Conservation (phyloP, 2,888 invertebrate species). For the Coelinius sp. region DNA sequence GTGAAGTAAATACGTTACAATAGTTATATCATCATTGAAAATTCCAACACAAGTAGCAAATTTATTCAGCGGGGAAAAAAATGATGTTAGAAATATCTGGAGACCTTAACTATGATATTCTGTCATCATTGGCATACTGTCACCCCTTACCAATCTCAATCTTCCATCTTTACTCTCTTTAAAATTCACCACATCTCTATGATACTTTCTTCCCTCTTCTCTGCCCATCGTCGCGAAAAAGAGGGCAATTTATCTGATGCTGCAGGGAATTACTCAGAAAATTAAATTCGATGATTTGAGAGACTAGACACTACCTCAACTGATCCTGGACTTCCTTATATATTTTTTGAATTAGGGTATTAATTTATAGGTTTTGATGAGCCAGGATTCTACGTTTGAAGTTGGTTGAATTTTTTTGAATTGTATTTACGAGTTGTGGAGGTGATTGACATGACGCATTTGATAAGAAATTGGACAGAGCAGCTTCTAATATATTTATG, state of each 20-base stretch:
- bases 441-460: slow-evolving; percentile 18
- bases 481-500: neutral
- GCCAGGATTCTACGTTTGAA: neutral
- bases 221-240: neutral
- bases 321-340: neutral
- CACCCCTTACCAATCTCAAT: slow-evolving; percentile 50
- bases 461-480: slow-evolving; percentile 15
- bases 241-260: slow-evolving; percentile 23
- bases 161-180: slow-evolving; percentile 18
- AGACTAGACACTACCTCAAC: neutral
- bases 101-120: slow-evolving; percentile 47
- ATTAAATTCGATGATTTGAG: slow-evolving; percentile 44
- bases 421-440: neutral
- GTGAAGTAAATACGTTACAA: neutral
- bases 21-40: neutral
- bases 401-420: neutral
- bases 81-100: slow-evolving; percentile 41
- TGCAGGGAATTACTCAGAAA: slow-evolving; percentile 11
- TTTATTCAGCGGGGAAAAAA: slow-evolving; percentile 45
- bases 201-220: neutral
- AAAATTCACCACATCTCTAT: neutral
- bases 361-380: too few species aligned
- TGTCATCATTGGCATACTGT: slow-evolving; percentile 40
- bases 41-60: slow-evolving; percentile 32
- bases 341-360: neutral